These are phyloP conservation scores for Carabus problematicus DNA, from an alignment of 2,888 invertebrate genomes.

Conservation along the genomic window DNA sequence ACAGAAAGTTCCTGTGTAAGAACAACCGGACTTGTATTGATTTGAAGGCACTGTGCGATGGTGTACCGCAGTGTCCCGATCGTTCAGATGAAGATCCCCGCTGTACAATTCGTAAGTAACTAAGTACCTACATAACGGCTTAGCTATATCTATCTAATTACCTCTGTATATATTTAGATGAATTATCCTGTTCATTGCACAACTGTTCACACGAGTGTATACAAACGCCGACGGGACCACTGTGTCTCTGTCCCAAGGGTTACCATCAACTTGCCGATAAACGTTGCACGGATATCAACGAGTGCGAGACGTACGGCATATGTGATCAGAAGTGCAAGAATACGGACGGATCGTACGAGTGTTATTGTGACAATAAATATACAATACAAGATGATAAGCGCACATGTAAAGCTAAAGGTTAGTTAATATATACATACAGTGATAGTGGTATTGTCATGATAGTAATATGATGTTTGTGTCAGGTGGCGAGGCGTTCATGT, in stretches of 20 bases:
- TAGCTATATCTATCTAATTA: background rate
- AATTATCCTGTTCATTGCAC: conserved; percentile 58
- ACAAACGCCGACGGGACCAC: conserved; percentile 61
- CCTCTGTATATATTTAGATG: conserved; percentile 37
- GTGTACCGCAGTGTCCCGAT: conserved; percentile 65
- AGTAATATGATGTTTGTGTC: conserved; percentile 17
- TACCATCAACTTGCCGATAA: conserved; percentile 55
- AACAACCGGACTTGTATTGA: conserved; percentile 65
- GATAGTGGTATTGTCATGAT: no score
- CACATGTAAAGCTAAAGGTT: conserved; percentile 62
- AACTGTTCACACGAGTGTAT: conserved; percentile 59
- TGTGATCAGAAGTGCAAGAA: conserved; percentile 77
- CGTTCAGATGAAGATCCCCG: conserved; percentile 66
- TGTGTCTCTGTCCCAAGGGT: conserved; percentile 67
- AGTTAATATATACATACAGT: background rate
- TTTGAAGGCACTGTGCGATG: conserved; percentile 64
- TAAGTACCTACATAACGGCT: conserved; percentile 7
- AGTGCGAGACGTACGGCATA: conserved; percentile 68
- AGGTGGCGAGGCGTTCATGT: conserved; percentile 72
- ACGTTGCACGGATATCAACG: conserved; percentile 68
- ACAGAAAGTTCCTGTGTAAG: conserved; percentile 63
- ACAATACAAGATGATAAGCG: conserved; percentile 60
- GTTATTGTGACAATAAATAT: conserved; percentile 70
- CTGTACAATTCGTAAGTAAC: conserved; percentile 53
- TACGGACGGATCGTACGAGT: conserved; percentile 65